Evolutionary conservation across 2,888 invertebrate genomes (phyloP).

Genomic region (Oxystoma pomonae): DNA sequence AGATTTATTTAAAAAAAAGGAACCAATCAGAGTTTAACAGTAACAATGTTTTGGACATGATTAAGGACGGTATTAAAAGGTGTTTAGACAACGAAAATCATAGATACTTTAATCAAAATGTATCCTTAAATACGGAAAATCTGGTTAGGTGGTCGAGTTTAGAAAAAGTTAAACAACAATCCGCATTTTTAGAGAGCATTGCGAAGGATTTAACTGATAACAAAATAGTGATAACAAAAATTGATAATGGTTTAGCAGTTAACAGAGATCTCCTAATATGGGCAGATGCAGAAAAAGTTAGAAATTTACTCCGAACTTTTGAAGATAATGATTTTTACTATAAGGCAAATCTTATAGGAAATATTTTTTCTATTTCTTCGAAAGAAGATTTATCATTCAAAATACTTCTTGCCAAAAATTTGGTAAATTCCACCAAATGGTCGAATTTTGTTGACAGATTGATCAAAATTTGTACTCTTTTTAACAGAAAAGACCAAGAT

Average conservation of each 20-base stretch:
- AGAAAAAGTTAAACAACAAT: conserved; percentile 55
- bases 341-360: conserved; percentile 38
- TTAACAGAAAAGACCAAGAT: background rate
- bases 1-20: conserved; percentile 56
- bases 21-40: conserved; percentile 38
- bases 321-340: conserved; percentile 12
- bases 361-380: conserved; percentile 46
- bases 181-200: conserved; percentile 40
- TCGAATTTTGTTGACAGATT: background rate
- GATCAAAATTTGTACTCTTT: background rate
- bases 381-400: conserved; percentile 37
- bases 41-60: conserved; percentile 49
- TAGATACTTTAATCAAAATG: conserved; percentile 34
- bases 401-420: background rate
- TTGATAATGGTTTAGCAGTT: background rate
- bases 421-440: background rate
- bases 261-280: conserved; percentile 14
- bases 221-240: background rate
- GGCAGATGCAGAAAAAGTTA: conserved; percentile 17
- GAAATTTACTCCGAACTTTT: conserved; percentile 11
- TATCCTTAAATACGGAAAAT: conserved; percentile 46
- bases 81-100: conserved; percentile 18
- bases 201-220: conserved; percentile 8
- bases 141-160: conserved; percentile 52
- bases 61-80: conserved; percentile 49